These are phyloP conservation scores for Puffinus mauretanicus DNA, from an alignment of 2,113 vertebrate species.

Conservation along the genomic window DNA sequence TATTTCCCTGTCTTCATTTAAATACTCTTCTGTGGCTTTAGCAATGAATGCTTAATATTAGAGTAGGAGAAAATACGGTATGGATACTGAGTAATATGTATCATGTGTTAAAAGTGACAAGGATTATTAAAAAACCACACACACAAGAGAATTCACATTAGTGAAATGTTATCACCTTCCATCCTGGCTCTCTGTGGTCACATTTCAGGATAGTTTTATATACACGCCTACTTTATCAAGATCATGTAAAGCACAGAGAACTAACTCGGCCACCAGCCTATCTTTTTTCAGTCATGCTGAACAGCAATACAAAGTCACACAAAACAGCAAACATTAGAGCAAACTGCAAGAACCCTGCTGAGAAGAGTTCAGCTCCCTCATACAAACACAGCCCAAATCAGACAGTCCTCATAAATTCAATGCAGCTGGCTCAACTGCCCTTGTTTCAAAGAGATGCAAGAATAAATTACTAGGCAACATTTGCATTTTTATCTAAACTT, in stretches of 20 bases:
- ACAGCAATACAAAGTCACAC: background rate
- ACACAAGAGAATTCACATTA: background rate
- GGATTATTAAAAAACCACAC: background rate
- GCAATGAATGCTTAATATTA: background rate
- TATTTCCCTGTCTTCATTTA: background rate
- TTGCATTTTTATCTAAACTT: background rate
- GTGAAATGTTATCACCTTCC: background rate
- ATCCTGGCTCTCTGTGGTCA: background rate
- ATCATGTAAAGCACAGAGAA: background rate
- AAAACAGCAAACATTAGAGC: background rate
- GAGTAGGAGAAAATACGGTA: background rate
- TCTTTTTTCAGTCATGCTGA: background rate
- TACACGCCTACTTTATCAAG: background rate
- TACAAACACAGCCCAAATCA: background rate
- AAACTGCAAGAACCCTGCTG: background rate
- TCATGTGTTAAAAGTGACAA: background rate
- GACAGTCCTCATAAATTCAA: background rate
- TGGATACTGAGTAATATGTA: background rate
- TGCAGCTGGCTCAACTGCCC: background rate
- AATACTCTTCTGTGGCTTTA: background rate
- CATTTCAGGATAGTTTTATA: background rate
- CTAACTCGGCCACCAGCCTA: background rate
- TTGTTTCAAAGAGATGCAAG: background rate
- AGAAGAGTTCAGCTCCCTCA: background rate
- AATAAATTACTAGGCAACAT: background rate